A percentile compares a stretch with the other conserved stretches of the same genome.
Conservation (phyloP, 1,140 invertebrate species). For the Diploscapter pachys region DNA sequence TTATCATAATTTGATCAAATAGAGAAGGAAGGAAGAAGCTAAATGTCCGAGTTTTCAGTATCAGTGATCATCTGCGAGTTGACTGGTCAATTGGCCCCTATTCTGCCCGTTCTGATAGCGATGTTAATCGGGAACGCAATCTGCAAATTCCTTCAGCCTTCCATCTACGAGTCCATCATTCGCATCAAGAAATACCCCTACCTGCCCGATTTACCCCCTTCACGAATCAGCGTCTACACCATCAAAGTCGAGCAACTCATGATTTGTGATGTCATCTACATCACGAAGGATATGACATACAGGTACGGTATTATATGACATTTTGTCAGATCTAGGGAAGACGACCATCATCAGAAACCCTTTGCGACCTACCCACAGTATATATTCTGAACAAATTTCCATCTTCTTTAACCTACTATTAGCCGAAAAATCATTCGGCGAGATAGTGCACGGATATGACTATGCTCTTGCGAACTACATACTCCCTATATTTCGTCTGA, state of each 20-base stretch:
- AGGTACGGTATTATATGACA: conserved; percentile 4
- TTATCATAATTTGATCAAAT: too few species aligned
- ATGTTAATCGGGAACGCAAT: conserved; percentile 89
- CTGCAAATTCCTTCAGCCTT: conserved; percentile 84
- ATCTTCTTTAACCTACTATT: too few species aligned
- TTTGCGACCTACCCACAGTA: too few species aligned
- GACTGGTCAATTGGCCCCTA: conserved; percentile 92
- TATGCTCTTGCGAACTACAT: too few species aligned
- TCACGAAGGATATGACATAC: conserved; percentile 56
- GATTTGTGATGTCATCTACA: conserved; percentile 55
- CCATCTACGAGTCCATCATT: conserved; percentile 97
- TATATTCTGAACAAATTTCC: too few species aligned
- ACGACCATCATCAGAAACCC: too few species aligned
- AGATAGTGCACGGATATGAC: too few species aligned
- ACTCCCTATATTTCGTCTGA: too few species aligned
- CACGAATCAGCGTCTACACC: conserved; percentile 54
- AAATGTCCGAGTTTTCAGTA: conserved; percentile 61
- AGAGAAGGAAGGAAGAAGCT: too few species aligned
- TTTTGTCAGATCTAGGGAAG: too few species aligned
- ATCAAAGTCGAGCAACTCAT: conserved; percentile 57
- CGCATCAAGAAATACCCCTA: conserved; percentile 94
- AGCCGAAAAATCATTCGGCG: too few species aligned
- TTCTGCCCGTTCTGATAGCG: conserved; percentile 90
- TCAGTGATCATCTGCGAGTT: conserved; percentile 96
- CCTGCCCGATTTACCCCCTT: conserved; percentile 68